These are phyloP conservation scores for Merops nubicus DNA, from an alignment of 2,113 vertebrate genomes.

Conservation along the genomic window DNA sequence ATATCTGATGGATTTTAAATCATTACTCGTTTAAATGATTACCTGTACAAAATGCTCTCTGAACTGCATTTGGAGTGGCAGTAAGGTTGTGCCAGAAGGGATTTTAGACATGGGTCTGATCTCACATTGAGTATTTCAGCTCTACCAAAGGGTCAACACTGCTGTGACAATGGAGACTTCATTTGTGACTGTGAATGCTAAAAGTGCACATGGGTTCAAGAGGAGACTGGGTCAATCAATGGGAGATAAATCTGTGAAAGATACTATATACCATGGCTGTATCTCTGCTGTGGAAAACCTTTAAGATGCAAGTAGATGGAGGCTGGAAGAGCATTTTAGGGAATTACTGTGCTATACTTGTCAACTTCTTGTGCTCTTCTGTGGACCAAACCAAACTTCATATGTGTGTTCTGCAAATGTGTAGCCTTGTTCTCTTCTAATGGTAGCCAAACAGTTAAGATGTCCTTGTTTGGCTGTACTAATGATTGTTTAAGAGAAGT, in stretches of 20 bases:
- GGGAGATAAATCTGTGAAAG: background rate
- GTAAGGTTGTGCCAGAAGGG: background rate
- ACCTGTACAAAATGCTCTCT: background rate
- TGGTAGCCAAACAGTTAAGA: background rate
- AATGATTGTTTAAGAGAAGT: slow-evolving; percentile 1
- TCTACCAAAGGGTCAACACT: background rate
- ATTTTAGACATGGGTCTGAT: background rate
- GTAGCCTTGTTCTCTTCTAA: background rate
- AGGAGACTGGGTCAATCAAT: background rate
- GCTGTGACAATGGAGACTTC: background rate
- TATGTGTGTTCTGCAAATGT: background rate
- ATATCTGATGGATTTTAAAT: background rate
- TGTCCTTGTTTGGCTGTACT: background rate
- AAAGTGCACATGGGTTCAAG: background rate
- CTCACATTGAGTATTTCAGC: background rate
- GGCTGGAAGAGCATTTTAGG: background rate
- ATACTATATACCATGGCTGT: background rate
- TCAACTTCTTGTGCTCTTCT: background rate
- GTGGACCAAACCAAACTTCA: background rate
- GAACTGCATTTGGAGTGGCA: background rate
- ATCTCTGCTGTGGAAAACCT: background rate
- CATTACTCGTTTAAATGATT: background rate
- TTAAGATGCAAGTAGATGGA: background rate
- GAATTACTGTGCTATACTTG: background rate
- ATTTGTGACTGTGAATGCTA: background rate